These are phyloP conservation scores for Cryptoblepharus egeriae DNA, from an alignment of 2,797 vertebrate genomes.

Conservation along the genomic window DNA sequence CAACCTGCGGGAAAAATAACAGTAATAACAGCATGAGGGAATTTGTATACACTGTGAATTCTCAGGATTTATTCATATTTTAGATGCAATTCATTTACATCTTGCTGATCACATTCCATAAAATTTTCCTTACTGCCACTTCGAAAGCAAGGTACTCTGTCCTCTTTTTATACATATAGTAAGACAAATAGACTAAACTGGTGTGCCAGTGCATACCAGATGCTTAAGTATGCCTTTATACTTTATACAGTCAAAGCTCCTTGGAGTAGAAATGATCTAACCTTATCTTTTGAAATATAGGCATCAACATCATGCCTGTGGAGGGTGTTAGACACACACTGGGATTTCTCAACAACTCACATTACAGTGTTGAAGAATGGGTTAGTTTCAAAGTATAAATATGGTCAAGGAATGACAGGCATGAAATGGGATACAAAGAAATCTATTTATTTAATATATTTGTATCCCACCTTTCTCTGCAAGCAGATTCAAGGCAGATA, in stretches of 20 bases:
- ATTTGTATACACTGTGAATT: not conserved
- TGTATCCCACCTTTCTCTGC: too few relatives aligned
- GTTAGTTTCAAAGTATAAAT: not conserved
- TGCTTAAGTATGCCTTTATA: not conserved
- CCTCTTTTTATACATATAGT: not conserved
- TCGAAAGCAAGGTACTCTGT: not conserved
- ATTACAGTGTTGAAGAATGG: not conserved
- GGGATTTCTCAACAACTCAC: not conserved
- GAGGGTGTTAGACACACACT: not conserved
- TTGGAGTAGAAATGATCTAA: not conserved
- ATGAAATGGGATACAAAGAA: not conserved
- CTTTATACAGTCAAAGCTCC: not conserved
- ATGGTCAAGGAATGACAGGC: not conserved
- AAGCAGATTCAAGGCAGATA: too few relatives aligned
- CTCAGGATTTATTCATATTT: not conserved
- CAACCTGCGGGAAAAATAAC: slow-evolving; percentile 82
- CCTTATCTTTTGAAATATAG: not conserved
- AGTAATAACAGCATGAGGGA: not conserved
- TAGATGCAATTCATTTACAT: not conserved
- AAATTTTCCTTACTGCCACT: not conserved
- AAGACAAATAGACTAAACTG: not conserved
- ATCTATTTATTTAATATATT: too few relatives aligned
- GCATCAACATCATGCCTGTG: not conserved
- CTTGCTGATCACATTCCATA: not conserved
- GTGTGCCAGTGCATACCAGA: not conserved